Conservation (phyloP, 2,888 invertebrate species). For the Tetranychus truncatus region DNA sequence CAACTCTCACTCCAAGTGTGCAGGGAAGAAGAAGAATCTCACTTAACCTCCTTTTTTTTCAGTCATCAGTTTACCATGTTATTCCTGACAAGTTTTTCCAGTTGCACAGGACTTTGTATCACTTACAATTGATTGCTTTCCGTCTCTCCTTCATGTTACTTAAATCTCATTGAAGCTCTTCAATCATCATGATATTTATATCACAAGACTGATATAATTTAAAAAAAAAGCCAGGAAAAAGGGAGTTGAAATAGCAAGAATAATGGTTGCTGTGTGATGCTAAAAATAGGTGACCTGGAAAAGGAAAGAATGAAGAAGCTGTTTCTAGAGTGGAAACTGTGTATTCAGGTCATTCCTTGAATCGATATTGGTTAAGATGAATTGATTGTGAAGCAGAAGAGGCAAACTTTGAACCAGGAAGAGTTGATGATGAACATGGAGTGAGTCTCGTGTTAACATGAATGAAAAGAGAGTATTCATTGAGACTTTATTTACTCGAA, state of each 20-base stretch:
- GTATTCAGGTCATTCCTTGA: neutral
- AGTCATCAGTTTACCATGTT: neutral
- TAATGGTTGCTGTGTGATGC: neutral
- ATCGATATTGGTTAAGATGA: neutral
- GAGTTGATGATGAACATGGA: neutral
- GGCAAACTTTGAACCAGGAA: neutral
- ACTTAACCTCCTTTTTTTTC: neutral
- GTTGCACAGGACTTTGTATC: neutral
- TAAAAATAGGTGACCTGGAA: neutral
- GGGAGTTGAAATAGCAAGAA: neutral
- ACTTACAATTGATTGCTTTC: neutral
- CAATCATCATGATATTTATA: neutral
- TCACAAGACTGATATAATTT: neutral
- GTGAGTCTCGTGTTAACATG: neutral
- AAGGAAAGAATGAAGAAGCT: neutral
- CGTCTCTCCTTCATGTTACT: too few relatives aligned
- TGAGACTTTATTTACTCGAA: neutral
- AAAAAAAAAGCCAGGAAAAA: neutral
- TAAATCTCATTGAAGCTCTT: neutral
- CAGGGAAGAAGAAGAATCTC: neutral
- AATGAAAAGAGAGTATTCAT: conserved; percentile 1
- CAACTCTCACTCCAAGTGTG: neutral
- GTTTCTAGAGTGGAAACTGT: neutral
- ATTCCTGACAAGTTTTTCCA: neutral
- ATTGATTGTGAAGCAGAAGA: neutral